These are phyloP conservation scores for Acronicta psi DNA, from an alignment of 2,888 invertebrate species.

Conservation along the genomic window DNA sequence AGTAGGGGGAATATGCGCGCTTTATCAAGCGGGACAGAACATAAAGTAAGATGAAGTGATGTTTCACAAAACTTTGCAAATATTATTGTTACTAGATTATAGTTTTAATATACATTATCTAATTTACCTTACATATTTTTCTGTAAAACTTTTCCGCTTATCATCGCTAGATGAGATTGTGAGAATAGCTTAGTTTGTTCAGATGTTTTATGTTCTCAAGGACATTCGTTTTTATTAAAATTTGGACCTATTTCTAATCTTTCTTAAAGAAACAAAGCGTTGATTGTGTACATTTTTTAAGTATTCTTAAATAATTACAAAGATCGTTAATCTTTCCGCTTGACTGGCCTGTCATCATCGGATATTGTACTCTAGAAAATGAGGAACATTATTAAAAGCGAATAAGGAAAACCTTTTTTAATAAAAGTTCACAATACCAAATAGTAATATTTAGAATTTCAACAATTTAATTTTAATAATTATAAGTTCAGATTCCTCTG, in stretches of 20 bases:
- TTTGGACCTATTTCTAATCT: too few species aligned
- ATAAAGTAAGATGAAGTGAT: constrained; percentile 19
- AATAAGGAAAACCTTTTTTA: constrained; percentile 6
- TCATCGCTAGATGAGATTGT: too few species aligned
- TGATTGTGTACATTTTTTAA: constrained; percentile 5
- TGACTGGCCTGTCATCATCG: constrained; percentile 32
- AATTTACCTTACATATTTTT: too few species aligned
- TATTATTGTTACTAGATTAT: too few species aligned
- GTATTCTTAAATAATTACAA: constrained; percentile 14
- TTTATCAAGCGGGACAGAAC: constrained; percentile 66
- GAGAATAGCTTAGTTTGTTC: too few species aligned
- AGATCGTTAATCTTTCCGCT: constrained; percentile 31
- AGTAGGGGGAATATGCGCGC: constrained; percentile 73
- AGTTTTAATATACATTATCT: too few species aligned
- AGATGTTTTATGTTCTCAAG: too few species aligned
- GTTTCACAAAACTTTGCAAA: background rate
- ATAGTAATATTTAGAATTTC: background rate
- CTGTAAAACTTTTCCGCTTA: too few species aligned
- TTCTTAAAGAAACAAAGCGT: constrained; percentile 4
- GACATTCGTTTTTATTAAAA: too few species aligned
- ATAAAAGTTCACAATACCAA: background rate
- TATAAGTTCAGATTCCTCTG: background rate
- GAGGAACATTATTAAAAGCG: constrained; percentile 17
- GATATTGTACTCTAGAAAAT: constrained; percentile 39
- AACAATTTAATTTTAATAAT: background rate